These are phyloP conservation scores for Poecilia gillii DNA, from an alignment of 2,797 vertebrate species.

Conservation along the genomic window DNA sequence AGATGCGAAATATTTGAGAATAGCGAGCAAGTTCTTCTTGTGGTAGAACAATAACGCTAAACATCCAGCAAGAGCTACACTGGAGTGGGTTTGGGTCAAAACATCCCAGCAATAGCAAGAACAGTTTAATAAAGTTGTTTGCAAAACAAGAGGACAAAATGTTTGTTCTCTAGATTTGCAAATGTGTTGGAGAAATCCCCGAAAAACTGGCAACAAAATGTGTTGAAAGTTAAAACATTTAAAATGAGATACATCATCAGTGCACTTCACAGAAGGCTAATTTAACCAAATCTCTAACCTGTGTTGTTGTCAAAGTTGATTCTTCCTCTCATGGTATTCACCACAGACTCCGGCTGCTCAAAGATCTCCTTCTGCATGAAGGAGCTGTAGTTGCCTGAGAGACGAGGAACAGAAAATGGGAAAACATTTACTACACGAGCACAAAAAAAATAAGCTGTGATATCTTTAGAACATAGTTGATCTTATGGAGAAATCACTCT, in stretches of 20 bases:
- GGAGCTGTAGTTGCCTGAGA: conserved; percentile 93
- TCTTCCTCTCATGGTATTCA: conserved; percentile 99
- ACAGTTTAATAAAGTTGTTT: neutral
- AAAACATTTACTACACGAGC: conserved; percentile 25
- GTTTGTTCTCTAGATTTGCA: neutral
- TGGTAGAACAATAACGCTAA: neutral
- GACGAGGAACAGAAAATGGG: conserved; percentile 40
- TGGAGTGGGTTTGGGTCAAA: neutral
- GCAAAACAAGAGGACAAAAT: neutral
- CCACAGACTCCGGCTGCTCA: conserved; percentile 97
- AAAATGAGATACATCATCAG: conserved; percentile 1
- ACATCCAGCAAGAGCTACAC: neutral
- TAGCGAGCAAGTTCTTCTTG: neutral
- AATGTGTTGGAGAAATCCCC: neutral
- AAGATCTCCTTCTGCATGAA: conserved; percentile 99
- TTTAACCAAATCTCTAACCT: conserved; percentile 76
- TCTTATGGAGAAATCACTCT: too few relatives aligned
- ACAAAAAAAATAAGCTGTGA: neutral
- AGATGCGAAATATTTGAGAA: neutral
- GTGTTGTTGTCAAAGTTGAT: conserved; percentile 97
- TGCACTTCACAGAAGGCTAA: neutral
- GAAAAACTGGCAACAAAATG: neutral
- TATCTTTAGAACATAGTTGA: neutral
- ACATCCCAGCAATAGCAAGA: neutral
- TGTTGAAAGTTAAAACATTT: neutral